A percentile compares a stretch with the other conserved stretches of the same genome.
These are phyloP conservation scores for Poecilus cupreus DNA, from an alignment of 2,888 invertebrate species.

Conservation along the genomic window DNA sequence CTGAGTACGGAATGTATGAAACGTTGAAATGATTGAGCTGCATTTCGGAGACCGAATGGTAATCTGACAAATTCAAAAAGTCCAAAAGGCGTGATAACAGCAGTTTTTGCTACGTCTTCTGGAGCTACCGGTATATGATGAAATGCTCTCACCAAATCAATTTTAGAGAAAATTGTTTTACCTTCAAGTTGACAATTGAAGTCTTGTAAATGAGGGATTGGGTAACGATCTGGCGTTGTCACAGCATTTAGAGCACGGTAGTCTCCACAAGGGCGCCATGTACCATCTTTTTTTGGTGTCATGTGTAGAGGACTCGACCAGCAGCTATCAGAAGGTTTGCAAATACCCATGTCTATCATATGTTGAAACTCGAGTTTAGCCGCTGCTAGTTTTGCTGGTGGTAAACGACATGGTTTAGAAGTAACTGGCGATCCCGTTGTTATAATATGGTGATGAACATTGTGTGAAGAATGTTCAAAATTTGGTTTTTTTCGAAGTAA, in stretches of 20 bases:
- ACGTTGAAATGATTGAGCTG: slow-evolving; percentile 71
- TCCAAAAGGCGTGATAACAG: no score
- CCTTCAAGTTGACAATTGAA: slow-evolving; percentile 64
- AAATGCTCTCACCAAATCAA: slow-evolving; percentile 68
- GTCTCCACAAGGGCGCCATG: slow-evolving; percentile 9
- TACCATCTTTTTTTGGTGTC: background rate
- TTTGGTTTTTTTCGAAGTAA: no score
- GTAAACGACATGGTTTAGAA: background rate
- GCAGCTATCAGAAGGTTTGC: background rate
- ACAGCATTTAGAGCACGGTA: background rate
- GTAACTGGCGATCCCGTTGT: no score
- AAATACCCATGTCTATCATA: background rate
- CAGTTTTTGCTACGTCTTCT: no score
- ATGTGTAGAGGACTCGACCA: background rate
- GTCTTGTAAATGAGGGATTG: slow-evolving; percentile 66
- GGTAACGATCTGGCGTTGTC: background rate
- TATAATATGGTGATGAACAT: no score
- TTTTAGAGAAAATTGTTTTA: slow-evolving; percentile 65
- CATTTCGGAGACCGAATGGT: slow-evolving; percentile 69
- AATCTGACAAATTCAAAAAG: background rate
- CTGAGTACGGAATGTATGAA: slow-evolving; percentile 67
- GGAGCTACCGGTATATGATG: no score
- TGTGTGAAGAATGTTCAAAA: no score
- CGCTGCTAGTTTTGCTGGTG: background rate
- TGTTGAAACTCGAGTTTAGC: background rate